phyloP scores from a whole-genome alignment of 1,140 invertebrate genomes.

The Listronotus bonariensis region DNA sequence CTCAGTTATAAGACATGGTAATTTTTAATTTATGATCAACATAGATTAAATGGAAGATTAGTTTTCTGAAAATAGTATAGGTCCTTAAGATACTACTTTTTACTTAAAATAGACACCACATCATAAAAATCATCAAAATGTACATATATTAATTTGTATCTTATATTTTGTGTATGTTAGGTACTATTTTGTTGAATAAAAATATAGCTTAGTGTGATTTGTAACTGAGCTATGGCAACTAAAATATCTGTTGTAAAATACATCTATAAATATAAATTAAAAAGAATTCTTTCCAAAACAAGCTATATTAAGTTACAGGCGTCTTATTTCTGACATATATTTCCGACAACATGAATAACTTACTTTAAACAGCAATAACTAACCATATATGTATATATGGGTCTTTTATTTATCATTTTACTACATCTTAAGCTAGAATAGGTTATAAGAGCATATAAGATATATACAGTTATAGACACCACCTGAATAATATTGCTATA shows the following conservation, averaged over 20 bases:
- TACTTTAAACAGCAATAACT: conserved; percentile 13
- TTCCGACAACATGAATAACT: conserved; percentile 8
- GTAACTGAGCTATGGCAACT: background rate
- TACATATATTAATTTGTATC: too few relatives aligned
- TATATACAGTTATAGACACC: conserved; percentile 41
- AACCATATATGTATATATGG: conserved; percentile 11
- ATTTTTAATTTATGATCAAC: too few relatives aligned
- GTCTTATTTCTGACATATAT: conserved; percentile 11
- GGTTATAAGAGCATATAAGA: conserved; percentile 19
- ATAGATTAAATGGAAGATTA: too few relatives aligned
- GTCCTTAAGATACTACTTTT: too few relatives aligned
- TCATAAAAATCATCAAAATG: too few relatives aligned
- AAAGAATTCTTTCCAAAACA: background rate
- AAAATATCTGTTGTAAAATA: conserved; percentile 8
- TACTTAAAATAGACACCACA: too few relatives aligned
- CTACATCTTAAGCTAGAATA: conserved; percentile 33
- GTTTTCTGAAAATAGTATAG: too few relatives aligned
- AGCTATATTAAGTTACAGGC: conserved; percentile 6
- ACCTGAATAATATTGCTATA: conserved; percentile 35
- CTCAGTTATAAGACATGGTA: too few relatives aligned
- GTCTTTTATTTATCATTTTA: conserved; percentile 25
- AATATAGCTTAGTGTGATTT: too few relatives aligned
- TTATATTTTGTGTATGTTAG: too few relatives aligned
- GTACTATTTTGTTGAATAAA: too few relatives aligned
- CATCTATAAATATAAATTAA: background rate